phyloP scores from a whole-genome alignment of 2,888 invertebrate genomes.

The Nymphalis c-album region DNA sequence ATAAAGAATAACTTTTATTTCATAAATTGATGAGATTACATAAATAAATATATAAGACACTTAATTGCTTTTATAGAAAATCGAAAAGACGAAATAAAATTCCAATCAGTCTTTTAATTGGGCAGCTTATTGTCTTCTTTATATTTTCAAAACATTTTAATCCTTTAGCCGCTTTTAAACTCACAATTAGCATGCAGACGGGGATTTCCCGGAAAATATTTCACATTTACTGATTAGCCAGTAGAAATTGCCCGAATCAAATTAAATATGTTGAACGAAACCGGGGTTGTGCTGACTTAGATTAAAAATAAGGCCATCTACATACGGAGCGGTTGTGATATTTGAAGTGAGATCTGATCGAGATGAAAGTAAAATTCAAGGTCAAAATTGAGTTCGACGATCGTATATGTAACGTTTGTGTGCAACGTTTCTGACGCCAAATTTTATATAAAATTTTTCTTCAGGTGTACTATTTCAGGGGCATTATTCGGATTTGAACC shows the following conservation, averaged over 20 bases:
- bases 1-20: too few species aligned
- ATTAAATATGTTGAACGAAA: constrained; percentile 3
- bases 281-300: constrained; percentile 19
- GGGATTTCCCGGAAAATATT: constrained; percentile 12
- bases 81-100: not conserved
- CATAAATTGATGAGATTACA: too few species aligned
- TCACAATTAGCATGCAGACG: constrained; percentile 13
- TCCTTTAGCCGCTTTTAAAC: constrained; percentile 15
- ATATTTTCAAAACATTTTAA: not conserved
- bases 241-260: constrained; percentile 9
- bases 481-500: too few species aligned
- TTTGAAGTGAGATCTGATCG: not conserved
- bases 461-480: too few species aligned
- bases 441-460: too few species aligned
- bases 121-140: not conserved
- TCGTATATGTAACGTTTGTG: too few species aligned
- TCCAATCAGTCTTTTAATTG: not conserved
- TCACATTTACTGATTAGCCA: constrained; percentile 14
- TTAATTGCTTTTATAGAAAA: not conserved
- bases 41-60: not conserved
- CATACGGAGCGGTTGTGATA: not conserved
- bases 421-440: too few species aligned
- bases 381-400: too few species aligned
- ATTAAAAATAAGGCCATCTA: constrained; percentile 20
- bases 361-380: too few species aligned